Evolutionary conservation across 2,888 invertebrate genomes (phyloP), one percentile per base, ranked within the genome.

Genomic region (Seladonia tumulorum): DNA sequence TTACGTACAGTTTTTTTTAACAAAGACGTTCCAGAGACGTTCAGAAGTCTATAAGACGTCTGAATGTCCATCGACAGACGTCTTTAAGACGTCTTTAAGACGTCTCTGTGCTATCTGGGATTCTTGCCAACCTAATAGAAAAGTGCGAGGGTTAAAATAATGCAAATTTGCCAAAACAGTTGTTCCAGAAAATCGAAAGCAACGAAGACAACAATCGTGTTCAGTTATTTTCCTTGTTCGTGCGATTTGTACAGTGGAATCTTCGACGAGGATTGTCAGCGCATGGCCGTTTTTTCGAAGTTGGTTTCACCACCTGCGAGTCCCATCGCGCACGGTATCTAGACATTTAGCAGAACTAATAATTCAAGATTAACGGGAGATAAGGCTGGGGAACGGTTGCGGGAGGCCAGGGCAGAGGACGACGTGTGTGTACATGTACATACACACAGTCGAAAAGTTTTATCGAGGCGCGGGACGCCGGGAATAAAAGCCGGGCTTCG

Each of bases 341-440:
- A 53, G 53, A 53, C 53, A 53, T 53, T 53, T 53, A 53, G 8
- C 85, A 81, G 86, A 81, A 85, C 86, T 86, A 86, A 86, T 86
- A 86, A 86, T 86, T 79, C 86, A 76, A 86, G 86, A 87, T 87
- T 86, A 82, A 87, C 68, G 22, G 79, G 79, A 83, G 78, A 88
- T 89, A 85, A 76, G 81, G 22, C 10, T 53, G 53, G 53, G 53
- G 53, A 22, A 53, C 53, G 53, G 53, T 53, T 53, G 53, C 76
- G 66, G 45, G 25, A 18, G 35, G 63, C 22, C 68, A 12, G 39
- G 68, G 14, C 35, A 25, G 22, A 53, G 68, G 71, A 78, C 70
- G 60, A 35, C 72, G 83, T 63, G 83, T 53, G 57, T 42, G 39
- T 39, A 5, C 2, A 18, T 12, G 25, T 25, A 25, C 25, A n/a